A percentile compares a stretch with the other conserved stretches of the same genome.
Evolutionary conservation across 2,797 vertebrate species (phyloP).

Genomic region (Phrynocephalus vlangalii): DNA sequence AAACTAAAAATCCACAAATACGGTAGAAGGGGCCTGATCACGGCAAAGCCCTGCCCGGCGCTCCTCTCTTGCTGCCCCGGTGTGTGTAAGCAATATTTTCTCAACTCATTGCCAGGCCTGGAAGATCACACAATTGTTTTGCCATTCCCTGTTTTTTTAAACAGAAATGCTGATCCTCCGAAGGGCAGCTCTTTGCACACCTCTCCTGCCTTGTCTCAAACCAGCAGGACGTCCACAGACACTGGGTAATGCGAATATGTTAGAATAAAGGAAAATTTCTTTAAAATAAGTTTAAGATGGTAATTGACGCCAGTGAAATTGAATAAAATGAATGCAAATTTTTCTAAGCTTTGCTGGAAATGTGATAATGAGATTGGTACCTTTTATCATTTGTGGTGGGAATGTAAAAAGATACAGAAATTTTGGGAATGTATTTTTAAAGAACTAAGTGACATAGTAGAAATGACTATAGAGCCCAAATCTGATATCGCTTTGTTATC

Average conservation of each 20-base stretch:
- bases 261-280: neutral
- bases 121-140: neutral
- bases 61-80: neutral
- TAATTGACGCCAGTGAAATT: too few relatives aligned
- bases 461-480: too few relatives aligned
- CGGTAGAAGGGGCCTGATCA: neutral
- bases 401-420: too few relatives aligned
- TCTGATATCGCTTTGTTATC: too few relatives aligned
- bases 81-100: neutral
- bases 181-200: neutral
- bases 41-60: neutral
- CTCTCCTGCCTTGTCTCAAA: constrained; percentile 41
- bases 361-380: too few relatives aligned
- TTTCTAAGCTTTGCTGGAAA: too few relatives aligned
- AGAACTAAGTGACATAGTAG: too few relatives aligned
- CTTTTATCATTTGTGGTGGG: too few relatives aligned
- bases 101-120: neutral
- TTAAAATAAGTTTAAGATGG: neutral
- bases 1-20: neutral
- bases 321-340: too few relatives aligned
- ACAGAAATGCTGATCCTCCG: accelerated
- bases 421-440: too few relatives aligned
- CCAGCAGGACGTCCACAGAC: accelerated
- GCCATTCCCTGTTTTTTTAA: neutral
- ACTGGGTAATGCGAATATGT: neutral